A percentile compares a stretch with the other conserved stretches of the same genome.
phyloP scores from a whole-genome alignment of 2,113 vertebrate species.

The Craseonycteris thonglongyai region DNA sequence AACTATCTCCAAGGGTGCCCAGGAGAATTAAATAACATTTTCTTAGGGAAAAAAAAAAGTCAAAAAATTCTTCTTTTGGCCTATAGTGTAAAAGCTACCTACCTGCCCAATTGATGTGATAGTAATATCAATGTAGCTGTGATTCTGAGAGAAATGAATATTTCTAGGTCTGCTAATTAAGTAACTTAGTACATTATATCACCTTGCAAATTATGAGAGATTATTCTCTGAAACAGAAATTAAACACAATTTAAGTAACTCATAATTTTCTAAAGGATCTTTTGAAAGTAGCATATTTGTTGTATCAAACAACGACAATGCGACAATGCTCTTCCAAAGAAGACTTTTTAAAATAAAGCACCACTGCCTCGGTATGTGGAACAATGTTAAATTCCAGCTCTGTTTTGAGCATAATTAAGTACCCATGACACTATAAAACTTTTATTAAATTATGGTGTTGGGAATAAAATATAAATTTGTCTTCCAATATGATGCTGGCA shows the following conservation, averaged over 20 bases:
- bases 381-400: constrained; percentile 75
- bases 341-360: constrained; percentile 67
- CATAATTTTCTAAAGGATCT: constrained; percentile 47
- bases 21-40: neutral
- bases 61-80: neutral
- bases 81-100: neutral
- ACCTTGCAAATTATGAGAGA: constrained; percentile 46
- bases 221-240: constrained; percentile 66
- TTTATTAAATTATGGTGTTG: constrained; percentile 82
- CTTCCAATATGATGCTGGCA: constrained; percentile 77
- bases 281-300: constrained; percentile 18
- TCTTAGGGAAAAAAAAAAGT: neutral
- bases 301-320: constrained; percentile 1
- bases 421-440: constrained; percentile 77
- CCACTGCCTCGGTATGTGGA: constrained; percentile 60
- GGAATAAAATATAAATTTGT: constrained; percentile 82
- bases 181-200: constrained; percentile 31
- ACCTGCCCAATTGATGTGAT: neutral
- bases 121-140: neutral
- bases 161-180: constrained; percentile 48
- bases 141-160: neutral
- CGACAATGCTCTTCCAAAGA: constrained; percentile 56
- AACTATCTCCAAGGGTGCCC: neutral
- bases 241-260: constrained; percentile 66
- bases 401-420: constrained; percentile 79